Conservation (phyloP, 2,797 vertebrate species). For the Paratrypauchen microcephalus region DNA sequence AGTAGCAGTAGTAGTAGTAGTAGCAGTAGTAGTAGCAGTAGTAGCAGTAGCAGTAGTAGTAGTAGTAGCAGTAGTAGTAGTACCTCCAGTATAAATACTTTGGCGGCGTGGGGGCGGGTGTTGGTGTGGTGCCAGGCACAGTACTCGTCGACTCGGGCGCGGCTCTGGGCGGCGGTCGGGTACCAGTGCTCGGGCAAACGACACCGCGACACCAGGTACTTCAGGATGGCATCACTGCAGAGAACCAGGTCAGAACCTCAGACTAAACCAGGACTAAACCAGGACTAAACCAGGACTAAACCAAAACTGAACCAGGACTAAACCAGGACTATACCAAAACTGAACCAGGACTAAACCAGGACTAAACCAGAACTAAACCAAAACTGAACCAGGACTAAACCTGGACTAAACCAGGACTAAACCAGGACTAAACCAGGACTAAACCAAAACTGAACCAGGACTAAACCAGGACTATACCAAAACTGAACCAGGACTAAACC, state of each 20-base stretch:
- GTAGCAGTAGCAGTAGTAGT: not conserved
- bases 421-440: not conserved
- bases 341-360: not conserved
- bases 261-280: not conserved
- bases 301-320: too few species aligned
- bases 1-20: too few species aligned
- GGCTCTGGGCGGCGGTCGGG: conserved; percentile 64
- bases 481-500: not conserved
- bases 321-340: not conserved
- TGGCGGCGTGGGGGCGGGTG: conserved; percentile 65
- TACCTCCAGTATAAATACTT: conserved; percentile 74
- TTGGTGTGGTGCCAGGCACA: conserved; percentile 77
- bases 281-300: not conserved
- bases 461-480: not conserved
- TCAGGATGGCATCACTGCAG: conserved; percentile 76
- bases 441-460: not conserved
- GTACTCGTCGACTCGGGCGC: conserved; percentile 78
- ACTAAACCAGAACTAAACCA: not conserved
- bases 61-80: conserved; percentile 7
- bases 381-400: not conserved
- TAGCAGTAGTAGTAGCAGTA: too few species aligned
- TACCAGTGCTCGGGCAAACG: conserved; percentile 75
- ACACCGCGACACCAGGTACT: conserved; percentile 68
- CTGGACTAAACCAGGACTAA: not conserved
- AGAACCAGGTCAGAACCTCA: not conserved